Percentiles rank a stretch among this genome's conserved stretches.
Evolutionary conservation across 1,140 invertebrate genomes (phyloP).

Genomic region (Cotesia typhae): DNA sequence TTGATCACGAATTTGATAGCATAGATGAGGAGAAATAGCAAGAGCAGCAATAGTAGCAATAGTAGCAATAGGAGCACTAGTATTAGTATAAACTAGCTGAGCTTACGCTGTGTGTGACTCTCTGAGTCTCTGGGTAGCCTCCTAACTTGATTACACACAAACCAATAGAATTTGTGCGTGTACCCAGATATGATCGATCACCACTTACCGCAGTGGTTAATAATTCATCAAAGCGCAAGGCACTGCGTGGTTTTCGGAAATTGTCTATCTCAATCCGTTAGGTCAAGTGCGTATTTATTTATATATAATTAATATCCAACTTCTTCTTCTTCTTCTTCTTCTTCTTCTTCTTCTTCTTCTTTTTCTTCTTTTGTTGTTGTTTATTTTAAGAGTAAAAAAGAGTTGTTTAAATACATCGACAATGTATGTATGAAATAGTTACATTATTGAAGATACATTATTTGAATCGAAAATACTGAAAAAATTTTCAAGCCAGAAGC

Average conservation of each 20-base stretch:
- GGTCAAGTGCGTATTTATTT: background rate
- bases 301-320: background rate
- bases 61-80: too few relatives aligned
- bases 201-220: conserved; percentile 15
- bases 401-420: background rate
- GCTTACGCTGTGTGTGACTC: background rate
- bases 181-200: conserved; percentile 24
- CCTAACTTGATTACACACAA: conserved; percentile 15
- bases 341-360: too few relatives aligned
- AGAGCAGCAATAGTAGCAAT: too few relatives aligned
- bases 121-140: background rate
- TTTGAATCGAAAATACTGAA: conserved; percentile 8
- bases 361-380: too few relatives aligned
- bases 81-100: background rate
- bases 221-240: conserved; percentile 24
- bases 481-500: background rate
- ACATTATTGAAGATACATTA: background rate
- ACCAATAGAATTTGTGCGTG: conserved; percentile 15
- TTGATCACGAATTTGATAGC: conserved; percentile 2
- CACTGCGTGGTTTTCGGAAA: background rate
- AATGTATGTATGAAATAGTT: background rate
- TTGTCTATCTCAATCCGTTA: background rate
- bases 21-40: background rate
- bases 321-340: too few relatives aligned
- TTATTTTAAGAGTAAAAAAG: too few relatives aligned